Evolutionary conservation across 2,888 invertebrate species (phyloP).

Genomic region (Brachyopa scutellaris): DNA sequence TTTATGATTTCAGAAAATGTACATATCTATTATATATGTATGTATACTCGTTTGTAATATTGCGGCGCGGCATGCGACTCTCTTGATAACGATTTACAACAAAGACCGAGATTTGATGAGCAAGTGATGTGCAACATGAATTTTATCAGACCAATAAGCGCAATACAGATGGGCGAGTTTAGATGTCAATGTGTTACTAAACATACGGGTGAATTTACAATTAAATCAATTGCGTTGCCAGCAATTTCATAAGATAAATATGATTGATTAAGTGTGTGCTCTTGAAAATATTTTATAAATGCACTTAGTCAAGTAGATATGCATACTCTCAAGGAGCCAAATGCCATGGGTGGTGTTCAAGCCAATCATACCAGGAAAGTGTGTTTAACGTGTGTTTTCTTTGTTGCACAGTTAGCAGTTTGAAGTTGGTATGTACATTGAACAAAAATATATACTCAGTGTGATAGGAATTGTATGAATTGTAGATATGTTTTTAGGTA

Average conservation of each 20-base stretch:
- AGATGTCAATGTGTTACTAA: slow-evolving; percentile 54
- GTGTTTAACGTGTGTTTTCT: too few species aligned
- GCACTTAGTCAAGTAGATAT: slow-evolving; percentile 6
- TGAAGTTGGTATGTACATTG: too few species aligned
- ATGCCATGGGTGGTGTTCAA: neutral
- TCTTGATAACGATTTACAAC: slow-evolving; percentile 25
- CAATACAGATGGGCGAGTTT: slow-evolving; percentile 29
- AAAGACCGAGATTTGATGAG: slow-evolving; percentile 9
- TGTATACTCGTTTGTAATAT: slow-evolving; percentile 39
- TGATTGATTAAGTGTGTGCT: slow-evolving; percentile 54
- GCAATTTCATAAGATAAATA: slow-evolving; percentile 37
- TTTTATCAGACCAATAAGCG: slow-evolving; percentile 6
- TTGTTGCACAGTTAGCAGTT: too few species aligned
- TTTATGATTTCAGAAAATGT: slow-evolving; percentile 55
- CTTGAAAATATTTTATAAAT: slow-evolving; percentile 9
- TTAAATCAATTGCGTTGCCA: slow-evolving; percentile 63
- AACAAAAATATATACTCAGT: too few species aligned
- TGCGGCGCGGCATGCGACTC: slow-evolving; percentile 23
- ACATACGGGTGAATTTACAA: slow-evolving; percentile 61
- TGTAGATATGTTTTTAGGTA: too few species aligned
- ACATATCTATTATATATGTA: too few species aligned
- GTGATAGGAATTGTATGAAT: too few species aligned
- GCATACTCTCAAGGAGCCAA: too few species aligned
- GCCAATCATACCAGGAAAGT: too few species aligned
- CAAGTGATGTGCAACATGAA: slow-evolving; percentile 26